Evolutionary conservation across 2,113 vertebrate species (phyloP).

Genomic region (Eonycteris spelaea): DNA sequence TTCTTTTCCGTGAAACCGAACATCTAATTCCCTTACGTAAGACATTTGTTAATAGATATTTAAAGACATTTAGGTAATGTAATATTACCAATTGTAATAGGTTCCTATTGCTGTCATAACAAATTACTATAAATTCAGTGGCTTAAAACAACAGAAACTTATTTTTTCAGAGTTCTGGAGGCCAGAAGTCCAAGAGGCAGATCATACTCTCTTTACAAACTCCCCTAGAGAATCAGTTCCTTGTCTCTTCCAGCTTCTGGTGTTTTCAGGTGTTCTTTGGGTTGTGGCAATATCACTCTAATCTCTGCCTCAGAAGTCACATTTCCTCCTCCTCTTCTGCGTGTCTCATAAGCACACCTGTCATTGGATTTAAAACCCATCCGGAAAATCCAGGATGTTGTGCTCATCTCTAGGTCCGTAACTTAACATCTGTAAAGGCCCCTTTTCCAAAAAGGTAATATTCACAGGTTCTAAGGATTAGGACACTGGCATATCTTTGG

Average conservation of each 20-base stretch:
- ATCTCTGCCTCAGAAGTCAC: background rate
- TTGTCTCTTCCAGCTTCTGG: background rate
- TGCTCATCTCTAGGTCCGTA: background rate
- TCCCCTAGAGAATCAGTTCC: background rate
- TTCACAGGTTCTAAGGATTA: background rate
- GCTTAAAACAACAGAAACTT: background rate
- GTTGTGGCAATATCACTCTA: background rate
- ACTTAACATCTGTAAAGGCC: background rate
- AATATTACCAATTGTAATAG: background rate
- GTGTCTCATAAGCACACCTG: background rate
- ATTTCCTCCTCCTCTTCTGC: background rate
- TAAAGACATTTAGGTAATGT: background rate
- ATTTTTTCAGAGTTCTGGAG: background rate
- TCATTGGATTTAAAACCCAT: background rate
- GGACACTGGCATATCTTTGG: background rate
- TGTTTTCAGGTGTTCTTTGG: background rate
- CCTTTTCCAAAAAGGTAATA: background rate
- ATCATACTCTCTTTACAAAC: background rate
- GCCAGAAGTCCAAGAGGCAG: background rate
- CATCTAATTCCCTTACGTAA: background rate
- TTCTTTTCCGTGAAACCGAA: background rate
- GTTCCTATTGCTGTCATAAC: background rate
- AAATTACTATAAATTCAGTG: background rate
- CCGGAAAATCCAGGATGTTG: background rate
- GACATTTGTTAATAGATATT: background rate